Evolutionary conservation across 2,797 vertebrate genomes (phyloP), one percentile per base, ranked within the genome.

Genomic region (Tragopan temminckii): DNA sequence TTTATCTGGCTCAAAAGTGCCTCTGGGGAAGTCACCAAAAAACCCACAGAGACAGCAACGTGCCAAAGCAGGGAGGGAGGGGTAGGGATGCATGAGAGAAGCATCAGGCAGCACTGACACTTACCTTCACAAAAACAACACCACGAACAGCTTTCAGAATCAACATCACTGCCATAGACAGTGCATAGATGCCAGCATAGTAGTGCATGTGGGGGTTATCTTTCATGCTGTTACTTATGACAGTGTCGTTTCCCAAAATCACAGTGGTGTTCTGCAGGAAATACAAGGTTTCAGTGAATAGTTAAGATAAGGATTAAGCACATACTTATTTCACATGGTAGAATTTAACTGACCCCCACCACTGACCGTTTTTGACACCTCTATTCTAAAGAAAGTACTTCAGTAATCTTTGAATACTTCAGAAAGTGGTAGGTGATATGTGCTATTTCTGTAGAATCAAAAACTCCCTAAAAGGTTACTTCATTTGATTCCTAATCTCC

Each of bases 161-260:
- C 76, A 99, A 97, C 98, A 99, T 99, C 85, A 98, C 97, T 9
- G 97, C 98, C 99, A 99, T 99, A 38, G 99, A 99, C 71, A 98
- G 98, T 5, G 98, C 98, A 5, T 99, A 99, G 95, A 99, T 96
- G 36, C 97, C 97, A n/a, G 98, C 98, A 2, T 99, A 99, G 94
- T 99, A 98, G 40, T 97, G 98, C 98, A 99, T 98, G 94, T 97
- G 96, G 80, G 99, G 99, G 66, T 99, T 98, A 95, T 99, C 99
- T 81, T 98, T 98, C 98, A 99, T 99, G 89, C 98, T 99, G 93
- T 63, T 79, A 52, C 98, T 99, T 95, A 99, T 72, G 4, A 96
- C 72, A 0, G 98, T 98, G 79, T 96, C 96, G 96, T 99, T 99
- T 69, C 98, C 98, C 76, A 97, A 82, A 42, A 89, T 93, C 94